Conservation (phyloP, 2,113 vertebrate species). For the Prionailurus viverrinus region DNA sequence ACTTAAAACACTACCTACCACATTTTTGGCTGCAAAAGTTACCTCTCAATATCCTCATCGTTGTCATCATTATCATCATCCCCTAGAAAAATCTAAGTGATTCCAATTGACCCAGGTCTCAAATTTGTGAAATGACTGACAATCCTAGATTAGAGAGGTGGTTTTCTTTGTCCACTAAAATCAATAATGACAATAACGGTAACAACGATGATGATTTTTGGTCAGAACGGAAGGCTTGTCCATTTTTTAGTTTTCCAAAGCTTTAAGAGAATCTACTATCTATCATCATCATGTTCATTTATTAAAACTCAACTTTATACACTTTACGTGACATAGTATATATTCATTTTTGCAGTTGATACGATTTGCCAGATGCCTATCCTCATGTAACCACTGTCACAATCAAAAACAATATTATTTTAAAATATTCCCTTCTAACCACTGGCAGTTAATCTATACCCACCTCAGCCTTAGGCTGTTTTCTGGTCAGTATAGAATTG, state of each 20-base stretch:
- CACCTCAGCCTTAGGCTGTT: background rate
- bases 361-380: background rate
- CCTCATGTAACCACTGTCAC: background rate
- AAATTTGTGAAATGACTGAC: background rate
- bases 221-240: background rate
- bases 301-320: constrained; percentile 4
- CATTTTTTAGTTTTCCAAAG: background rate
- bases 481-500: background rate
- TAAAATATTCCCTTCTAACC: background rate
- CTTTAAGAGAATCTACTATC: background rate
- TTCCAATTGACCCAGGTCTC: background rate
- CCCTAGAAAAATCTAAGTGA: background rate
- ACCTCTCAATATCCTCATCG: background rate
- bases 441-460: background rate
- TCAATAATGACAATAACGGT: background rate
- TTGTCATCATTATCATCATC: background rate
- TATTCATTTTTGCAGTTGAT: background rate
- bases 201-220: background rate
- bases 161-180: background rate
- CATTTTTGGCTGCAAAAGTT: background rate
- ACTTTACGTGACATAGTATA: background rate
- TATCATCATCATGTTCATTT: background rate
- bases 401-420: background rate
- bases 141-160: background rate
- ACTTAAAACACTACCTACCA: background rate